Conservation (phyloP, 2,113 vertebrate genomes). For the Psittacara wagleri region DNA sequence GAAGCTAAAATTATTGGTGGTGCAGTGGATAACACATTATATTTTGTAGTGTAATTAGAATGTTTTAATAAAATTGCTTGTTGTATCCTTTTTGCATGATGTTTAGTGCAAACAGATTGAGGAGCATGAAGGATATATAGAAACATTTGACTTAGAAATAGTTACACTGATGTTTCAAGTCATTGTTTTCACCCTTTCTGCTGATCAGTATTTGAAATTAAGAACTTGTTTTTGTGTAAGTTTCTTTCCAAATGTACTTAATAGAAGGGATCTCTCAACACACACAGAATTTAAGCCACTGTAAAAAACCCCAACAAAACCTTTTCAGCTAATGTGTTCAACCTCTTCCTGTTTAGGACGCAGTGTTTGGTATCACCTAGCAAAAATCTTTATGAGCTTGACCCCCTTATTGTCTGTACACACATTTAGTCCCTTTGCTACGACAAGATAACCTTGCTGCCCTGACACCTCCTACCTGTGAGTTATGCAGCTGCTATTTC, state of each 20-base stretch:
- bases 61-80: not conserved
- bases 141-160: not conserved
- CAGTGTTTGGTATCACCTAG: not conserved
- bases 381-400: not conserved
- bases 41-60: not conserved
- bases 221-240: not conserved
- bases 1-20: not conserved
- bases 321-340: not conserved
- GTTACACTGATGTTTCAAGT: not conserved
- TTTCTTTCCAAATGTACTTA: not conserved
- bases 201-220: not conserved
- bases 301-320: not conserved
- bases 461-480: not conserved
- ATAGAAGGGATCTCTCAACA: not conserved
- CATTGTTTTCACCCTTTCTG: accelerated
- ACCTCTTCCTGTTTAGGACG: not conserved
- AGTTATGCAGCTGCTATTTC: not conserved
- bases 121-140: not conserved
- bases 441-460: not conserved
- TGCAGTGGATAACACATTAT: not conserved
- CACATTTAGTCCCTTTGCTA: not conserved
- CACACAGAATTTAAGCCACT: not conserved
- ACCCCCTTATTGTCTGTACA: not conserved
- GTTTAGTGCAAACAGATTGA: not conserved
- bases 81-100: not conserved